Conservation (phyloP, 2,113 vertebrate genomes). For the human (Homo sapiens) region GRCh38 chr5:11303001-11303500, state of each 20-base stretch:
- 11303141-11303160: no score
- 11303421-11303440: no score
- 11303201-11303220: neutral
- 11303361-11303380: no score
- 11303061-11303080: neutral
- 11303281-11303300: neutral
- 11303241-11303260: neutral
- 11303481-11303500: no score
- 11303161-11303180: neutral
- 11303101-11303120: neutral
- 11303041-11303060: fast-evolving
- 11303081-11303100: neutral
- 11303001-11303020: neutral
- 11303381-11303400: no score
- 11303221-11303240: neutral
- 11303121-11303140: neutral
- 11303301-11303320: no score
- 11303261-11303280: neutral
- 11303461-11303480: no score
- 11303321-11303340: no score
- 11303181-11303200: neutral
- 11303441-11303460: no score
- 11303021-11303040: no score
- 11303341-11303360: no score
- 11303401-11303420: no score